A percentile compares a stretch with the other conserved stretches of the same genome.
phyloP scores from a whole-genome alignment of 2,888 invertebrate species.

The Eupithecia centaureata region DNA sequence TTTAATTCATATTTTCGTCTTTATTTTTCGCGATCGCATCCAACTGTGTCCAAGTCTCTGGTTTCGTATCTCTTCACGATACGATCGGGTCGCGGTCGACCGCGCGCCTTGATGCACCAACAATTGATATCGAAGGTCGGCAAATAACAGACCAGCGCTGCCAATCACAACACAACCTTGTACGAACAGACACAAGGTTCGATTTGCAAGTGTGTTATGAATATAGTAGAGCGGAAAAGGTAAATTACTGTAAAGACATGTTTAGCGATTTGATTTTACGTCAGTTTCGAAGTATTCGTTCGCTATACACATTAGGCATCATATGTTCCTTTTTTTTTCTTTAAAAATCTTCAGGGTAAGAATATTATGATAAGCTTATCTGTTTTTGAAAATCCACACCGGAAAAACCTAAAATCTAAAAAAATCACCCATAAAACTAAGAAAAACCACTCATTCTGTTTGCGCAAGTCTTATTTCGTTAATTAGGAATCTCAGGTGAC shows the following conservation, averaged over 20 bases:
- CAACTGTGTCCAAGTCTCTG: conserved; percentile 28
- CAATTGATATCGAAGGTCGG: conserved; percentile 82
- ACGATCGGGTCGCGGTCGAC: conserved; percentile 67
- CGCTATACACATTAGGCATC: neutral
- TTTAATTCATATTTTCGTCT: neutral
- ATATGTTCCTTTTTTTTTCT: neutral
- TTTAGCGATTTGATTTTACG: conserved; percentile 40
- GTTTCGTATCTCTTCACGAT: conserved; percentile 63
- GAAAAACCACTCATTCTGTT: conserved; percentile 33
- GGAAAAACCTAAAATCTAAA: conserved; percentile 7
- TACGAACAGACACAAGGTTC: conserved; percentile 7
- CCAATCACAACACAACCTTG: conserved; percentile 6
- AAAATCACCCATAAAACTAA: conserved; percentile 18
- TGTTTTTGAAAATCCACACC: neutral
- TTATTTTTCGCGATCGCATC: neutral
- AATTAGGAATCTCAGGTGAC: conserved; percentile 40
- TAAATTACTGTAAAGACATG: conserved; percentile 49
- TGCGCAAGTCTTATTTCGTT: conserved; percentile 38
- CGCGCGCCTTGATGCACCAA: conserved; percentile 60
- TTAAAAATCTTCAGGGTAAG: neutral
- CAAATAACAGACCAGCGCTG: conserved; percentile 63
- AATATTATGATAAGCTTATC: neutral
- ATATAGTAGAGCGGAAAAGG: conserved; percentile 64
- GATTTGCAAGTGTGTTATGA: conserved; percentile 52
- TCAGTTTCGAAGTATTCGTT: neutral